Percentiles rank a stretch among this genome's conserved stretches.
phyloP scores from a whole-genome alignment of 2,888 invertebrate genomes.

The Drosophila hamatofila region DNA sequence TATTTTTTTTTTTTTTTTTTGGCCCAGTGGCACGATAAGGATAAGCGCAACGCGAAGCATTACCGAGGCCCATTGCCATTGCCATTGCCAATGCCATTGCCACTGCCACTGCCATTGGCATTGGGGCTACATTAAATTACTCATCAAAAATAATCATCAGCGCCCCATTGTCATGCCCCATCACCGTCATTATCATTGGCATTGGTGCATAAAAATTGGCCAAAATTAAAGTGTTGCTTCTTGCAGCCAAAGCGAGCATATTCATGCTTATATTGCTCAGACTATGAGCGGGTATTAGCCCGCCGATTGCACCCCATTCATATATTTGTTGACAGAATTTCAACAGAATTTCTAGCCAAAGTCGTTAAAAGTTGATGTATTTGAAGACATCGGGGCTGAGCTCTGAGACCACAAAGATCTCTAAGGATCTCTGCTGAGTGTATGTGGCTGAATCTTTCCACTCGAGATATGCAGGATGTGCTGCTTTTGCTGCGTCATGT shows the following conservation, averaged over 20 bases:
- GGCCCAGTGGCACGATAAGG: slow-evolving; percentile 40
- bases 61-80: slow-evolving; percentile 20
- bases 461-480: slow-evolving; percentile 2
- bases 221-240: slow-evolving; percentile 13
- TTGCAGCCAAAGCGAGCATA: not conserved
- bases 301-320: not conserved
- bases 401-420: not conserved
- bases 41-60: slow-evolving; percentile 39
- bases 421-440: not conserved
- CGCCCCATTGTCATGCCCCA: slow-evolving; percentile 40
- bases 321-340: too few relatives aligned
- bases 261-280: not conserved
- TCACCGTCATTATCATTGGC: slow-evolving; percentile 21
- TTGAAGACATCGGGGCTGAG: not conserved
- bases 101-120: slow-evolving; percentile 54
- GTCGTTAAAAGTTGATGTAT: slow-evolving; percentile 4
- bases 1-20: not conserved
- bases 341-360: not conserved
- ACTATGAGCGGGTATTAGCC: not conserved
- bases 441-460: not conserved
- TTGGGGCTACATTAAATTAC: slow-evolving; percentile 49
- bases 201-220: slow-evolving; percentile 37
- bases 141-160: slow-evolving; percentile 61
- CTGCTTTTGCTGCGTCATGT: slow-evolving; percentile 9
- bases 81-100: slow-evolving; percentile 33